Conservation (phyloP, 2,113 vertebrate species). For the Illadopsis cleaveri region DNA sequence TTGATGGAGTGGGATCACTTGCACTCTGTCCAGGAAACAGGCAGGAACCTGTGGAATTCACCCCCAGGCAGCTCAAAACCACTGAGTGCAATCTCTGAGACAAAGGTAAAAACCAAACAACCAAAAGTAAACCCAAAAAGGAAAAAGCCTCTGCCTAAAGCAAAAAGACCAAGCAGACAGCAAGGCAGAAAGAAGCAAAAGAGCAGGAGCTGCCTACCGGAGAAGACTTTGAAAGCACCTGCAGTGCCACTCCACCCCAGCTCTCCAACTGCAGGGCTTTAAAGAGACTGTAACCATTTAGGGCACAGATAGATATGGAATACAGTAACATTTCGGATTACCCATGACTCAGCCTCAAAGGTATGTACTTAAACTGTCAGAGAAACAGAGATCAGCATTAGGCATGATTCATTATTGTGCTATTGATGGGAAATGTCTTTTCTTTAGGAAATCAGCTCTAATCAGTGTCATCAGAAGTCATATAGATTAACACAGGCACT, state of each 20-base stretch:
- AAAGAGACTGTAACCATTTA: background rate
- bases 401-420: slow-evolving; percentile 11
- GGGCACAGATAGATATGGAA: background rate
- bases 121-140: background rate
- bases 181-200: background rate
- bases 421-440: slow-evolving; percentile 30
- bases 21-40: background rate
- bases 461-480: slow-evolving; percentile 24
- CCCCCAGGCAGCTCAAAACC: background rate
- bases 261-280: too few relatives aligned
- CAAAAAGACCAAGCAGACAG: background rate
- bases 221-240: background rate
- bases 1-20: background rate
- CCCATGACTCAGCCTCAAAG: background rate
- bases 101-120: background rate
- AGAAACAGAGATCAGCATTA: slow-evolving; percentile 6
- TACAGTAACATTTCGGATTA: background rate
- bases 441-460: slow-evolving; percentile 49
- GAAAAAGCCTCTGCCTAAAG: background rate
- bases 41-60: rapidly evolving
- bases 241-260: rapidly evolving
- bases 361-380: slow-evolving; percentile 28
- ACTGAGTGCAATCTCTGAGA: background rate
- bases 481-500: background rate
- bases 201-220: background rate